These are phyloP conservation scores for Ranitomeya variabilis DNA, from an alignment of 2,113 vertebrate genomes.

Conservation along the genomic window DNA sequence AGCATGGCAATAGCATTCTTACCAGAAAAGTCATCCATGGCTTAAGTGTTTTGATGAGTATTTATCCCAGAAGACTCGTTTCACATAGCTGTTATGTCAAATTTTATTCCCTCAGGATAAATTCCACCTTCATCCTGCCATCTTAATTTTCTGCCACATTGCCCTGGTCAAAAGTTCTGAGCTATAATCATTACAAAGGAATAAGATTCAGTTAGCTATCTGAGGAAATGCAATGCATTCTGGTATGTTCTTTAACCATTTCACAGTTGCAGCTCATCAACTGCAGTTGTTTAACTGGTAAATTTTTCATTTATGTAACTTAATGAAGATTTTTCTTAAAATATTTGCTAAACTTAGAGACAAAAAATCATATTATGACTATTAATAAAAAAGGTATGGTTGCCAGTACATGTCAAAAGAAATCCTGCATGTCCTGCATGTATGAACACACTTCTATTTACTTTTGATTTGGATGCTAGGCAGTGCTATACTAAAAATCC, in stretches of 20 bases:
- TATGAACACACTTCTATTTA: background rate
- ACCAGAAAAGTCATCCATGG: conserved; percentile 10
- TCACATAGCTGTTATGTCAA: background rate
- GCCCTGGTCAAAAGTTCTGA: conserved; percentile 24
- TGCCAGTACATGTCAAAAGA: background rate
- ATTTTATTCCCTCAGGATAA: conserved; percentile 1
- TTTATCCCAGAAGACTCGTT: background rate
- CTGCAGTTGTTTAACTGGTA: background rate
- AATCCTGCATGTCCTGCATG: background rate
- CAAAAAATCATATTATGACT: background rate
- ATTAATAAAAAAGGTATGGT: background rate
- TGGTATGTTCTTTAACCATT: background rate
- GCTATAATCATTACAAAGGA: background rate
- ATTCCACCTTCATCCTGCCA: conserved; percentile 11
- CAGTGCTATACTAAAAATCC: too few species aligned
- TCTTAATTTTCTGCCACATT: conserved; percentile 33
- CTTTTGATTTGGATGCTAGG: too few species aligned
- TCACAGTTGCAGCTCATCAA: background rate
- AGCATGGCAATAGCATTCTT: background rate
- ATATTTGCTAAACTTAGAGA: background rate
- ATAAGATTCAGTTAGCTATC: conserved; percentile 18
- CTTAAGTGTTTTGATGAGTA: conserved; percentile 1
- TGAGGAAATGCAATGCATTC: conserved; percentile 14
- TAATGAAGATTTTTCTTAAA: background rate
- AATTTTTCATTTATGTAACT: background rate